Evolutionary conservation across 2,888 invertebrate species (phyloP).

Genomic region (Eristalis tenax): DNA sequence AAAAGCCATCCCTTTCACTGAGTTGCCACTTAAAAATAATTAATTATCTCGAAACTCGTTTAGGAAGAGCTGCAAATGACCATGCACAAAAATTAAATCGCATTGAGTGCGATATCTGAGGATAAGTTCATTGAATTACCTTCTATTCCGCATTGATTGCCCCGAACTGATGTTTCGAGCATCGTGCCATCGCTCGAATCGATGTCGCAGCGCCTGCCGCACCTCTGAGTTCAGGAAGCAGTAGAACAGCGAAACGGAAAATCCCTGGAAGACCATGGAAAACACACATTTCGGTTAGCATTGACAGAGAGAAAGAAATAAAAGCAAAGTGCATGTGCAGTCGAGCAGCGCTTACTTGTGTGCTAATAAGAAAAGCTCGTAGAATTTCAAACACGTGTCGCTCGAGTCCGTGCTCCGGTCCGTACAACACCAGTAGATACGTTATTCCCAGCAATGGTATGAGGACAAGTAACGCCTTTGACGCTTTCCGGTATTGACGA

Average conservation of each 20-base stretch:
- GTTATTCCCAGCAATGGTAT: conserved; percentile 96
- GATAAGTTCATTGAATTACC: conserved; percentile 73
- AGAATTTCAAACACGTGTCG: conserved; percentile 89
- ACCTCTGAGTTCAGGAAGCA: conserved; percentile 97
- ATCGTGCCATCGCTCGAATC: conserved; percentile 88
- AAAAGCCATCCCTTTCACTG: neutral
- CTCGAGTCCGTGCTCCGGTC: conserved; percentile 89
- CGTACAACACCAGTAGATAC: conserved; percentile 91
- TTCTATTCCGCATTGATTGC: conserved; percentile 78
- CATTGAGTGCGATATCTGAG: neutral
- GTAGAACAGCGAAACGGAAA: conserved; percentile 94
- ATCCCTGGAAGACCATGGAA: conserved; percentile 84
- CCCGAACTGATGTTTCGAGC: conserved; percentile 79
- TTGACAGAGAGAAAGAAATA: neutral
- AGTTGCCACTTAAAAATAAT: neutral
- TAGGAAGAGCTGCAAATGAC: neutral
- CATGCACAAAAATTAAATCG: neutral
- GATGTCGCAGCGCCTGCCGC: conserved; percentile 91
- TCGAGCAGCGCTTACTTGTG: conserved; percentile 87
- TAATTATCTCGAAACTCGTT: neutral
- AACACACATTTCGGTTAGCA: conserved; percentile 4
- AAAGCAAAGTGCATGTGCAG: conserved; percentile 5
- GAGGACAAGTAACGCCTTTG: conserved; percentile 94
- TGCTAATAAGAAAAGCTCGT: conserved; percentile 91
- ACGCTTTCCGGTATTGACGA: conserved; percentile 93